Conservation (phyloP, 2,888 invertebrate genomes). For the Eupeodes luniger region DNA sequence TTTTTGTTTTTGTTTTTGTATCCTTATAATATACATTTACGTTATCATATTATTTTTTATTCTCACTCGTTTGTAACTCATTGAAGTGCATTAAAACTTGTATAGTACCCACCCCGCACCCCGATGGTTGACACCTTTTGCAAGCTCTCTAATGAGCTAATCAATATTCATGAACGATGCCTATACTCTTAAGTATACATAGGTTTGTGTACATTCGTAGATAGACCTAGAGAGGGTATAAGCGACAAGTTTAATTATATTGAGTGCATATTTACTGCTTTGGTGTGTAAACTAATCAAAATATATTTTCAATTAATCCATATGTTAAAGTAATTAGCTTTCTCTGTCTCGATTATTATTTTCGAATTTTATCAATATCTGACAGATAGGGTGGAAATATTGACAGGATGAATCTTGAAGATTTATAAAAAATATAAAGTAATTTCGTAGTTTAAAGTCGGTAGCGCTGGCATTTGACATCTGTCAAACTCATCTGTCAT, state of each 20-base stretch:
- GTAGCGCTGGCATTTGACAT: too few species aligned
- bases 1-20: background rate
- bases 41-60: slow-evolving; percentile 35
- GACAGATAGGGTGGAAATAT: too few species aligned
- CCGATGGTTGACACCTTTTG: slow-evolving; percentile 38
- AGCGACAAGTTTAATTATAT: slow-evolving; percentile 63
- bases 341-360: slow-evolving; percentile 6
- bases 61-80: slow-evolving; percentile 44
- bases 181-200: background rate
- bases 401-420: too few species aligned
- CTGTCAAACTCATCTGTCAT: too few species aligned
- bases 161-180: slow-evolving; percentile 71
- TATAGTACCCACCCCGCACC: slow-evolving; percentile 32
- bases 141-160: slow-evolving; percentile 69
- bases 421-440: too few species aligned
- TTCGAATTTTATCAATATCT: background rate
- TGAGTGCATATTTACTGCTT: slow-evolving; percentile 66
- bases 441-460: too few species aligned
- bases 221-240: background rate
- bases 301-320: slow-evolving; percentile 72
- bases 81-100: slow-evolving; percentile 68
- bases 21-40: slow-evolving; percentile 32
- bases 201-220: background rate
- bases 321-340: slow-evolving; percentile 61
- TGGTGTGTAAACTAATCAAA: slow-evolving; percentile 65